A percentile compares a stretch with the other conserved stretches of the same genome.
Evolutionary conservation across 2,888 invertebrate species (phyloP).

Genomic region (Microplitis manilae): DNA sequence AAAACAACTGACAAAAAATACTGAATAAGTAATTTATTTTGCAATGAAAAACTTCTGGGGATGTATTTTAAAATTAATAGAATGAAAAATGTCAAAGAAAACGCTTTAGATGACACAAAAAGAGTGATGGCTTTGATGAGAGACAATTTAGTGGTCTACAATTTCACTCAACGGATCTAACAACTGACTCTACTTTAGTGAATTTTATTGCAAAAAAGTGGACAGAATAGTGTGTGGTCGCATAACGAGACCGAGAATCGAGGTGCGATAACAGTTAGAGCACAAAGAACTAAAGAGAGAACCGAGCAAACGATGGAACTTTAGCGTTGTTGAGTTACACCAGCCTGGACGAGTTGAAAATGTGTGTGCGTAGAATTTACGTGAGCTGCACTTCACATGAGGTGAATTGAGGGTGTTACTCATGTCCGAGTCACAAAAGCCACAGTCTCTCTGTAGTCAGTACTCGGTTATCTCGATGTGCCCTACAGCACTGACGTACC

Average conservation of each 20-base stretch:
- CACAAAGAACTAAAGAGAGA: constrained; percentile 15
- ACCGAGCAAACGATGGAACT: neutral
- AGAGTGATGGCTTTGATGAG: neutral
- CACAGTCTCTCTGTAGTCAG: constrained; percentile 10
- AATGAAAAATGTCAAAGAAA: neutral
- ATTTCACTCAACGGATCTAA: neutral
- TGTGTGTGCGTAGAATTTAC: neutral
- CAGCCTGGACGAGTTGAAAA: constrained; percentile 22
- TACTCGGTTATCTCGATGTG: neutral
- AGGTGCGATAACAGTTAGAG: constrained; percentile 25
- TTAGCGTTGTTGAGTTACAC: constrained; percentile 44
- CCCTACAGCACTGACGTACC: constrained; percentile 5
- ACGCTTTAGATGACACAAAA: neutral
- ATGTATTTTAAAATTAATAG: neutral
- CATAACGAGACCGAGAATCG: neutral
- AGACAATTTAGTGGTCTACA: neutral
- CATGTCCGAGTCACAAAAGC: constrained; percentile 42
- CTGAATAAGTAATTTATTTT: no score
- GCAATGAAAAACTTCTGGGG: no score
- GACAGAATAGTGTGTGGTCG: neutral
- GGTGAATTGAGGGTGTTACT: constrained; percentile 31
- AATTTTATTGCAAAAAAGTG: neutral
- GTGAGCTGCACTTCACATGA: constrained; percentile 26
- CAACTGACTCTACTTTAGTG: neutral
- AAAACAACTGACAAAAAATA: neutral